Evolutionary conservation across 2,797 vertebrate genomes (phyloP).

Genomic region (Myiotriccus ornatus): DNA sequence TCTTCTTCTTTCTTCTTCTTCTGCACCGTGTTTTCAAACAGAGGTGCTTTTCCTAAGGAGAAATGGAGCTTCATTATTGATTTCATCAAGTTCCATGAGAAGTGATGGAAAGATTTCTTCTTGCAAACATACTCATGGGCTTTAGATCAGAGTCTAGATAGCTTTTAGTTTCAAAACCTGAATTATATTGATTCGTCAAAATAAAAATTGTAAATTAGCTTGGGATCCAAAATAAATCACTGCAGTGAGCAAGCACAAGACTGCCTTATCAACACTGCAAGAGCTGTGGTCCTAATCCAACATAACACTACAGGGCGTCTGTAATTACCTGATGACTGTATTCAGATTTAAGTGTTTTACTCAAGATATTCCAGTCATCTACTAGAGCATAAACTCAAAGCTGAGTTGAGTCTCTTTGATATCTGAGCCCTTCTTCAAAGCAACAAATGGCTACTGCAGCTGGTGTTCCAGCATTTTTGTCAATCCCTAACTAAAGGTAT

Average conservation of each 20-base stretch:
- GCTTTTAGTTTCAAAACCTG: background rate
- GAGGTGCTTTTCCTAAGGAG: background rate
- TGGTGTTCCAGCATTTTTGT: background rate
- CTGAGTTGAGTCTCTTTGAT: background rate
- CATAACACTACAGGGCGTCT: background rate
- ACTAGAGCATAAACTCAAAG: background rate
- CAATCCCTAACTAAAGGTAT: background rate
- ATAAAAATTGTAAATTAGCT: background rate
- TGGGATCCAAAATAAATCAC: background rate
- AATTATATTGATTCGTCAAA: background rate
- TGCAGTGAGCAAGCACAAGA: background rate
- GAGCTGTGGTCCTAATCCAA: background rate
- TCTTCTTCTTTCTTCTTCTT: background rate
- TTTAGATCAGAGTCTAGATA: background rate
- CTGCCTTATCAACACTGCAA: background rate
- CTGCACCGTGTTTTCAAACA: background rate
- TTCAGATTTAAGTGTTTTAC: background rate
- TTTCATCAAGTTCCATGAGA: background rate
- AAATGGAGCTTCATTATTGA: background rate
- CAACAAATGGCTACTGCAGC: conserved; percentile 1
- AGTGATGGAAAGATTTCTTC: background rate
- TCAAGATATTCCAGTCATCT: background rate
- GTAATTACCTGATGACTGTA: background rate
- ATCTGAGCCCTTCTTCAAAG: background rate
- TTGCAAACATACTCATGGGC: background rate